Base-by-base conservation (phyloP, 2,113 vertebrate species). In the Amblyopsis rosae region DNA sequence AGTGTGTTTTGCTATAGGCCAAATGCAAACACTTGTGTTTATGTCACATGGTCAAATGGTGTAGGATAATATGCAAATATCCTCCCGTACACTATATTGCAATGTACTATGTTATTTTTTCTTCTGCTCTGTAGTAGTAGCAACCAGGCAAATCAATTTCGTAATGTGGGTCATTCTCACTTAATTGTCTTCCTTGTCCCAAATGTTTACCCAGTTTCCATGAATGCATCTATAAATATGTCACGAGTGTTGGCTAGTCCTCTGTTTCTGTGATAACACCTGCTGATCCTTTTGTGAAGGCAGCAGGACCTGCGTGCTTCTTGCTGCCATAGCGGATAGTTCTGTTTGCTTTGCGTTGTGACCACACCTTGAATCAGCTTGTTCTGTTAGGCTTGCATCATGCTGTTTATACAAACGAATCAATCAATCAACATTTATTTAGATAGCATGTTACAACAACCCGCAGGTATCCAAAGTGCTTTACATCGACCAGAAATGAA, bases 11-110 rank as follows among this genome's bases (percentile, higher is more conserved):
- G 51, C 60, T 32, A 26, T 7, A 12, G 48, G 62, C 45, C 6
- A 58, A 86, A 57, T 67, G 81, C 74, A 86, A 88, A 90, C 78
- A 80, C 35, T 9, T 35, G 73, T 54, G 26, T 26, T 26, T 3
- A 26, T 26, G 26, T 26, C 26, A 26, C 26, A 26, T 26, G 26
- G 26, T 3, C 26, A 26, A 3, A 26, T 26, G 26, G 26, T 26
- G 26, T 26, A 26, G 26, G 26, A 26, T 26, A 26, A 26, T 26
- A 26, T 26, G 26, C 26, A 26, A 26, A 26, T 26, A 26, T 26
- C 26, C 26, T 26, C 26, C 26, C 26, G 26, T 26, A 26, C 26
- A 26, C 26, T 26, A 26, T 26, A 26, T 26, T 26, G 26, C 26
- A 26, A 41, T 41, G 35, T 41, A 5, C 35, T 41, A 41, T 41